Percentiles rank a stretch among this genome's conserved stretches.
phyloP scores from a whole-genome alignment of 2,888 invertebrate species.

The Zaprionus lineosus region DNA sequence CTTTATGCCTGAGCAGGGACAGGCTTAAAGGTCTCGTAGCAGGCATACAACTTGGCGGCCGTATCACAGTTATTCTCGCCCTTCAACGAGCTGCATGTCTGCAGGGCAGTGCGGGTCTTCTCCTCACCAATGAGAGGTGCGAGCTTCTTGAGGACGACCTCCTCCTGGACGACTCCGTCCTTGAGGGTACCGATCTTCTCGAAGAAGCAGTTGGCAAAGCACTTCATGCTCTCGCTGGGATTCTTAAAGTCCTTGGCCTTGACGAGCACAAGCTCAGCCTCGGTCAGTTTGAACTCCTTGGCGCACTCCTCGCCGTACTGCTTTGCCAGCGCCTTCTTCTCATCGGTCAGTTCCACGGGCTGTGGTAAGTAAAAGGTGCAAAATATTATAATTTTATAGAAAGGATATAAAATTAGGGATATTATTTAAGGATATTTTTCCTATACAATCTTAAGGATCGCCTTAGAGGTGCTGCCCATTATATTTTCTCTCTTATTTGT shows the following conservation, averaged over 20 bases:
- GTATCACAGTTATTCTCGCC: slow-evolving; percentile 74
- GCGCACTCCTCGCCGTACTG: slow-evolving; percentile 57
- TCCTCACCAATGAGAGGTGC: slow-evolving; percentile 67
- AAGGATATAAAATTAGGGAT: too few relatives aligned
- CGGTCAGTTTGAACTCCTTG: slow-evolving; percentile 52
- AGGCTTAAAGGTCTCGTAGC: slow-evolving; percentile 56
- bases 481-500: background rate
- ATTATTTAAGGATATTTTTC: too few relatives aligned
- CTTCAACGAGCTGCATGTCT: slow-evolving; percentile 56
- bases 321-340: slow-evolving; percentile 67
- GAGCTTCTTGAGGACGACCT: slow-evolving; percentile 52
- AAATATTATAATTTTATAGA: too few relatives aligned
- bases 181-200: slow-evolving; percentile 73
- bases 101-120: slow-evolving; percentile 54
- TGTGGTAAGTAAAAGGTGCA: slow-evolving; percentile 16
- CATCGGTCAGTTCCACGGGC: slow-evolving; percentile 60
- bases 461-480: too few relatives aligned
- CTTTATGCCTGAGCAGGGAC: slow-evolving; percentile 45
- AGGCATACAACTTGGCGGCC: slow-evolving; percentile 62
- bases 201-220: slow-evolving; percentile 80
- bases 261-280: slow-evolving; percentile 62
- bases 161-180: slow-evolving; percentile 69
- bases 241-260: slow-evolving; percentile 59
- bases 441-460: too few relatives aligned
- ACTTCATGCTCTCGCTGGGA: slow-evolving; percentile 67